phyloP scores from a whole-genome alignment of 2,888 invertebrate genomes.

The Aproaerema taeniolella region DNA sequence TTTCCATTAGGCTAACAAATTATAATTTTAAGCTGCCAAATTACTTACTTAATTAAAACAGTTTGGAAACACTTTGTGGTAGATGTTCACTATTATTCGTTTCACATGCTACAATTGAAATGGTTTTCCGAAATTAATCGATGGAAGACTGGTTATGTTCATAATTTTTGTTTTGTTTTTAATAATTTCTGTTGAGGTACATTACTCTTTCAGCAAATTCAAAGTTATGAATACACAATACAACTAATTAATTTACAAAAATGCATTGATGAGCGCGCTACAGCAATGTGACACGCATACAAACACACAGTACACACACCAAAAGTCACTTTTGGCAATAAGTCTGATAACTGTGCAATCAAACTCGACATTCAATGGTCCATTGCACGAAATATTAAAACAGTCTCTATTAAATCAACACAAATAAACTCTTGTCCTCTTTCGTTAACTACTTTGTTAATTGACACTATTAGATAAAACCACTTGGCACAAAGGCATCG shows the following conservation, averaged over 20 bases:
- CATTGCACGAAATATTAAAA: slow-evolving; percentile 69
- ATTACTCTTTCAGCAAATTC: slow-evolving; percentile 42
- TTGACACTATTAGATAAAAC: slow-evolving; percentile 73
- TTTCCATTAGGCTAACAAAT: background rate
- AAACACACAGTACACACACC: slow-evolving; percentile 35
- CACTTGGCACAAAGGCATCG: slow-evolving; percentile 77
- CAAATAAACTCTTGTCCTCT: slow-evolving; percentile 58
- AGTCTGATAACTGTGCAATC: slow-evolving; percentile 38
- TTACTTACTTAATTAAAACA: too few species aligned
- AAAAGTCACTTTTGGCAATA: slow-evolving; percentile 55
- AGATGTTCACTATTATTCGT: slow-evolving; percentile 39
- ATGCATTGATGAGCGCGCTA: slow-evolving; percentile 60
- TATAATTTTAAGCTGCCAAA: background rate
- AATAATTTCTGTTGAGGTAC: background rate
- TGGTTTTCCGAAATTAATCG: slow-evolving; percentile 61
- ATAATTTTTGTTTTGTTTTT: background rate
- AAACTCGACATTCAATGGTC: slow-evolving; percentile 43
- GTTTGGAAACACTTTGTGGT: slow-evolving; percentile 36
- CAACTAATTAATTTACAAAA: slow-evolving; percentile 69
- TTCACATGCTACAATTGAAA: slow-evolving; percentile 67
- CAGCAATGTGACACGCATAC: slow-evolving; percentile 24
- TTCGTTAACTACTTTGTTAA: slow-evolving; percentile 66
- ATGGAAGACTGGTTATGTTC: slow-evolving; percentile 56
- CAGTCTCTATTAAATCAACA: slow-evolving; percentile 59
- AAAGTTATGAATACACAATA: slow-evolving; percentile 42